phyloP scores from a whole-genome alignment of 2,113 vertebrate species.

The Pelvicachromis taeniatus region DNA sequence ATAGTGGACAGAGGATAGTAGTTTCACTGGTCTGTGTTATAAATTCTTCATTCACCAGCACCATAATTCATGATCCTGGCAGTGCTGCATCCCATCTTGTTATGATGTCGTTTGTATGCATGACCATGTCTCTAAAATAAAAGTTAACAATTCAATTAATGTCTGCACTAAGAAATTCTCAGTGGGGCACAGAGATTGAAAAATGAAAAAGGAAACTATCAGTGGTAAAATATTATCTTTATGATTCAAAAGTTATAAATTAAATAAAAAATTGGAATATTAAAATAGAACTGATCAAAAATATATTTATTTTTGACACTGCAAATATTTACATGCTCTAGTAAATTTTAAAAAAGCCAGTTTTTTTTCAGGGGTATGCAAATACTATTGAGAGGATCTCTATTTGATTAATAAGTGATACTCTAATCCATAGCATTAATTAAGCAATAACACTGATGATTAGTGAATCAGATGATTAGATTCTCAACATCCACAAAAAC shows the following conservation, averaged over 20 bases:
- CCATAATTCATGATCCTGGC: conserved; percentile 22
- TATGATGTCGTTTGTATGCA: conserved; percentile 10
- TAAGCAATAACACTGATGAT: not conserved
- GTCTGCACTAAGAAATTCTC: not conserved
- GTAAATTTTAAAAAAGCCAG: not conserved
- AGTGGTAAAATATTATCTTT: not conserved
- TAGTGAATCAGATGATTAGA: not conserved
- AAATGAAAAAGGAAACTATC: not conserved
- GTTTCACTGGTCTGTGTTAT: not conserved
- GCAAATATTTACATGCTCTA: not conserved
- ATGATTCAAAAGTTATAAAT: not conserved
- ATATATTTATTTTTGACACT: not conserved
- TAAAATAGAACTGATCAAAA: not conserved
- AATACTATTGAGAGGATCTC: not conserved
- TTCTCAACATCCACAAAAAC: not conserved
- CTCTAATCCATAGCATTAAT: not conserved
- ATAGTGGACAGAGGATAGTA: not conserved
- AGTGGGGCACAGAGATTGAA: not conserved
- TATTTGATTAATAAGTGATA: not conserved
- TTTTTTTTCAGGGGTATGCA: not conserved
- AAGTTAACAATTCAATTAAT: conserved; percentile 37
- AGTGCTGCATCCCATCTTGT: conserved; percentile 13
- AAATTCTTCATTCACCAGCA: conserved; percentile 22
- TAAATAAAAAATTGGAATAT: not conserved
- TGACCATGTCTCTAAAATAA: conserved; percentile 47